phyloP scores from a whole-genome alignment of 2,888 invertebrate genomes.

The Eristalis pertinax region DNA sequence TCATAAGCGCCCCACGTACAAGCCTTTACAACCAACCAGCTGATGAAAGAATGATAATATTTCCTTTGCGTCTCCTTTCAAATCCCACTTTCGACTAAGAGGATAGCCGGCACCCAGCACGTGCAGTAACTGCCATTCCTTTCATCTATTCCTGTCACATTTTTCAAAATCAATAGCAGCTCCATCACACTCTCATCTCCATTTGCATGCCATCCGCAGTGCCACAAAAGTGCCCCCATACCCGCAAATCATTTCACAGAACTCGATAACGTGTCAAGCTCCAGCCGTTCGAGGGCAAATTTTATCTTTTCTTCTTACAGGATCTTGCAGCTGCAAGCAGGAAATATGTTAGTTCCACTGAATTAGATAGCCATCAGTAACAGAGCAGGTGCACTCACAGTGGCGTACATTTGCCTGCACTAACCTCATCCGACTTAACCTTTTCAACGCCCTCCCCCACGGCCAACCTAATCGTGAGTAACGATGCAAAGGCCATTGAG shows the following conservation, averaged over 20 bases:
- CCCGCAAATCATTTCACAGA: background rate
- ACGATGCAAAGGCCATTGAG: background rate
- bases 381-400: background rate
- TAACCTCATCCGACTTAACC: background rate
- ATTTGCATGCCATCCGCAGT: background rate
- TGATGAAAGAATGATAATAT: background rate
- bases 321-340: background rate
- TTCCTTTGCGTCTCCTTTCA: background rate
- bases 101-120: background rate
- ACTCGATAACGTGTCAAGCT: background rate
- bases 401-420: background rate
- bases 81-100: background rate
- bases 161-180: slow-evolving; percentile 1
- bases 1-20: background rate
- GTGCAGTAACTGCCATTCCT: background rate
- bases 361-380: background rate
- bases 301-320: background rate
- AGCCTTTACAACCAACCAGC: background rate
- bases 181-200: background rate
- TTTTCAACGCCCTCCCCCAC: background rate
- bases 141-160: background rate
- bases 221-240: background rate
- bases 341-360: background rate
- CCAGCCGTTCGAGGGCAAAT: background rate
- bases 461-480: background rate